Base-by-base conservation (phyloP, 1,140 invertebrate genomes). In the Aphaenogaster floridana region DNA sequence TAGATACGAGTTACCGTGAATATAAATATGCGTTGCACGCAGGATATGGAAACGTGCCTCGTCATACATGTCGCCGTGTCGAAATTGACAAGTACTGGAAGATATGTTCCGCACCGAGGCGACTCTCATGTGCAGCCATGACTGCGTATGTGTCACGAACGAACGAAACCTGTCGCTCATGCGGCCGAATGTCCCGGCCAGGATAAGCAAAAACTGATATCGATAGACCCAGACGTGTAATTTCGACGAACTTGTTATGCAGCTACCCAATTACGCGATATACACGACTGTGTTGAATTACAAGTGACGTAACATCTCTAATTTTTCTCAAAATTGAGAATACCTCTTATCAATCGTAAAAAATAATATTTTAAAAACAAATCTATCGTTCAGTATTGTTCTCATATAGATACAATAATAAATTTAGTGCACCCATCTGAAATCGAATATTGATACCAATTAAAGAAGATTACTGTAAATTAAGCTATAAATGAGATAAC, bases 51-150 rank as follows among this genome's bases (percentile, higher is more conserved):
- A 84, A 76, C 69, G 42, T 74, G 80, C 57, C 69, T 84, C 69
- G 80, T 84, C 80, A 84, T 84, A 45, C 63, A 50, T 48, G n/a
- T 74, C 69, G 69, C 54, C 80, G 42, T 83, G 80, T 76, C 69
- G 80, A 61, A 71, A 84, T 84, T 84, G 64, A 88, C 72, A 85
- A 89, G 83, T 72, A 59, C n/a, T 50, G 42, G 52, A 74, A 78
- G 21, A 64, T 77, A 71, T 34, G 80, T 88, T 72, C 61, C 59
- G 77, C 28, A 34, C 86, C 39, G n/a, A 57, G 57, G 48, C 69
- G 42, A n/a, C 39, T 72, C 68, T 83, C 80, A 45, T 48, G 28
- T 59, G 39, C 66, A 28, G 8, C 15, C 78, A 36, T 57, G 80
- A 83, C 68, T 83, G 17, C 66, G 68, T 81, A 71, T 72, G 59